Evolutionary conservation across 2,113 vertebrate species (phyloP).

Genomic region (Catharus minimus): DNA sequence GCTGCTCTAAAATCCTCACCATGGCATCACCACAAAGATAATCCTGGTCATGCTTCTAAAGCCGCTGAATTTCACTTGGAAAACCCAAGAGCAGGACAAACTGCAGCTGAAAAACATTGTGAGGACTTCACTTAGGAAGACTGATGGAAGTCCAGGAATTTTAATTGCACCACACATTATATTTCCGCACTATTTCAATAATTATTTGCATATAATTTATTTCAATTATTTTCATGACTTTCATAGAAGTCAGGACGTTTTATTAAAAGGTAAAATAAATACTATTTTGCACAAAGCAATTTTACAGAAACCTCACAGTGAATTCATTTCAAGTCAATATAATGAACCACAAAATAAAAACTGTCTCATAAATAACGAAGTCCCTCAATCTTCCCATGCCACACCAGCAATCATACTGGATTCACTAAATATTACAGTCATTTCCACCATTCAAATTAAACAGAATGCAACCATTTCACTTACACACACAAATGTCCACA

Average conservation of each 20-base stretch:
- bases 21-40: not conserved
- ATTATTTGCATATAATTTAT: conserved; percentile 8
- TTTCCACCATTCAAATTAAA: not conserved
- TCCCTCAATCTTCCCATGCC: not conserved
- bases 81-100: not conserved
- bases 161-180: not conserved
- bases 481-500: not conserved
- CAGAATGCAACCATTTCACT: not conserved
- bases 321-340: conserved; percentile 25
- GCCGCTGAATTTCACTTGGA: fast-evolving
- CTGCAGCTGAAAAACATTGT: not conserved
- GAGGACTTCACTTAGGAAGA: not conserved
- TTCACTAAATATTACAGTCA: not conserved
- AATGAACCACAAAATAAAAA: conserved; percentile 17
- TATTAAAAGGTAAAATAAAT: conserved; percentile 31
- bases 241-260: not conserved
- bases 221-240: conserved; percentile 21
- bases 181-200: not conserved
- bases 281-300: not conserved
- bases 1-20: not conserved
- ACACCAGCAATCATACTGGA: not conserved
- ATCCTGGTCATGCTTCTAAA: fast-evolving
- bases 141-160: not conserved
- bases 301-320: not conserved
- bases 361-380: not conserved